A percentile compares a stretch with the other conserved stretches of the same genome.
Evolutionary conservation across 1,140 invertebrate species (phyloP).

Genomic region (Scaptomyza pallida): DNA sequence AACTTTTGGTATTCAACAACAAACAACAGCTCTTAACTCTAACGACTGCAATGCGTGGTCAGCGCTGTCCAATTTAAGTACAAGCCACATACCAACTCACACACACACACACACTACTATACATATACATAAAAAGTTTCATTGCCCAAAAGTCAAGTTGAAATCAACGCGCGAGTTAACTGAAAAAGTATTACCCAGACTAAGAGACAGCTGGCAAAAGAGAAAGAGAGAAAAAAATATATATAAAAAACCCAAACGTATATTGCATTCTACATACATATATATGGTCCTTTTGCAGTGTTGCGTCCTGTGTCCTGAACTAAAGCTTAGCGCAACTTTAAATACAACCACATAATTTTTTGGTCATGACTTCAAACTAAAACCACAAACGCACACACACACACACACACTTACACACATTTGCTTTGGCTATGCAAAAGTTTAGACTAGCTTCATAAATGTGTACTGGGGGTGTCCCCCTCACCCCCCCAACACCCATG

Average conservation of each 20-base stretch:
- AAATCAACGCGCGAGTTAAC: slow-evolving; percentile 70
- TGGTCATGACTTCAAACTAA: slow-evolving; percentile 65
- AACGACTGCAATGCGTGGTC: slow-evolving; percentile 45
- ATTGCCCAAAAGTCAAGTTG: slow-evolving; percentile 53
- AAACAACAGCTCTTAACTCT: slow-evolving; percentile 2
- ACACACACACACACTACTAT: slow-evolving; percentile 16
- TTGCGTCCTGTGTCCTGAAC: slow-evolving; percentile 30
- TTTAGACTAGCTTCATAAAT: slow-evolving; percentile 68
- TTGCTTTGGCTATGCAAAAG: slow-evolving; percentile 43
- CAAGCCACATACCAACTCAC: slow-evolving; percentile 34
- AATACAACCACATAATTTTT: slow-evolving; percentile 81
- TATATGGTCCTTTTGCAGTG: slow-evolving; percentile 16
- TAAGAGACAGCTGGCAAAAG: not conserved
- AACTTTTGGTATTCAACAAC: not conserved
- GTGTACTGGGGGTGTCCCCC: not conserved
- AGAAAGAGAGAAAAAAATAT: too few relatives aligned
- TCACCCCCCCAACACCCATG: not conserved
- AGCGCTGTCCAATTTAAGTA: slow-evolving; percentile 54
- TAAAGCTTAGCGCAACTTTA: slow-evolving; percentile 61
- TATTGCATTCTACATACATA: too few relatives aligned
- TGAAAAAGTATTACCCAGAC: slow-evolving; percentile 70
- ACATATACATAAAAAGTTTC: slow-evolving; percentile 55
- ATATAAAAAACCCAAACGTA: too few relatives aligned
- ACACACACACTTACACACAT: slow-evolving; percentile 1
- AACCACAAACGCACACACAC: slow-evolving; percentile 7